Percentiles rank a stretch among this genome's conserved stretches.
phyloP scores from a whole-genome alignment of 2,888 invertebrate species.

The Synanthedon tipuliformis region DNA sequence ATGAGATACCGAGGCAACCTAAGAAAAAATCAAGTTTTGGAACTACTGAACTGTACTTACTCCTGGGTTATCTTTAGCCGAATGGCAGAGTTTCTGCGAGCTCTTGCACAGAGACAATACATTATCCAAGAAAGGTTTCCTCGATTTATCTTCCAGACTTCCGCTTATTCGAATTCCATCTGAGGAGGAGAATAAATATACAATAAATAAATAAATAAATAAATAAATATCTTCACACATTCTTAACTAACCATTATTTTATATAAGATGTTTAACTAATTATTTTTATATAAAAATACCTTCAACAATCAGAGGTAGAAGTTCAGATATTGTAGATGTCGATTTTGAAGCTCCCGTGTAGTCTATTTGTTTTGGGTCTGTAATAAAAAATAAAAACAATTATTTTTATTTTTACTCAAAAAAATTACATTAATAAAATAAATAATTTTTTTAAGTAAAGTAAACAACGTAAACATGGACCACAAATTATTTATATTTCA shows the following conservation, averaged over 20 bases:
- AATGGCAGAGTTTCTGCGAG: background rate
- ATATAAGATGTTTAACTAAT: too few species aligned
- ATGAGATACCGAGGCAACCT: too few species aligned
- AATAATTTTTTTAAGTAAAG: too few species aligned
- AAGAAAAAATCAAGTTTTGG: too few species aligned
- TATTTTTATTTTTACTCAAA: background rate
- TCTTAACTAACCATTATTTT: too few species aligned
- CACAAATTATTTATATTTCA: too few species aligned
- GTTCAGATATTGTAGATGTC: slow-evolving; percentile 17
- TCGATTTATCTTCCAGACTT: background rate
- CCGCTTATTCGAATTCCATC: background rate
- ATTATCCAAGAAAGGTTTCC: background rate
- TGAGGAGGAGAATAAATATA: background rate
- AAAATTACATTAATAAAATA: too few species aligned
- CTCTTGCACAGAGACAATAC: background rate
- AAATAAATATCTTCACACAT: too few species aligned
- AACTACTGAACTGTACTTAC: background rate
- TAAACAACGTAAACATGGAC: too few species aligned
- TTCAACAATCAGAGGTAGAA: slow-evolving; percentile 25
- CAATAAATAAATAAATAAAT: too few species aligned
- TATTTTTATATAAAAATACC: slow-evolving; percentile 15
- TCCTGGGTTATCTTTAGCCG: background rate
- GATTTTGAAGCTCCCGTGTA: slow-evolving; percentile 25
- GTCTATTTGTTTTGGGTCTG: slow-evolving; percentile 34
- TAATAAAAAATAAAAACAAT: slow-evolving; percentile 5